phyloP scores from a whole-genome alignment of 2,888 invertebrate species.

The Thecophora atra region DNA sequence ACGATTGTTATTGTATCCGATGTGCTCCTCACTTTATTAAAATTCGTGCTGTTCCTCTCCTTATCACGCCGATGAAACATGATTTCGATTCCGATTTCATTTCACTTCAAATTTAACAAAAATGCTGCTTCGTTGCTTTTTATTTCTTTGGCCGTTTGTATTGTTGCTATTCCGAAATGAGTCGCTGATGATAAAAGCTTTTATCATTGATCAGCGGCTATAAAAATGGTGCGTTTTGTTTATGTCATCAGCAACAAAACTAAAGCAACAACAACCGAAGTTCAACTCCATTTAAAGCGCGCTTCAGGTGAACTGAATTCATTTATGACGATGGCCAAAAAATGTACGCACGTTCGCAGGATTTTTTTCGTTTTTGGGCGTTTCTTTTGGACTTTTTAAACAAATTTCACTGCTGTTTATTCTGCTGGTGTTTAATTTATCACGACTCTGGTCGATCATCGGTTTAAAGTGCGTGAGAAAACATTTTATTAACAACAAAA shows the following conservation, averaged over 20 bases:
- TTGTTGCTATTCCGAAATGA: too few relatives aligned
- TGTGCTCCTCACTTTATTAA: too few relatives aligned
- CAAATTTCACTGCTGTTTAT: not conserved
- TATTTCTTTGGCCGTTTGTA: not conserved
- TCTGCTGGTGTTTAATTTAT: not conserved
- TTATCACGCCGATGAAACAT: not conserved
- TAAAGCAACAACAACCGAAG: not conserved
- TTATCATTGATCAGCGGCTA: constrained; percentile 12
- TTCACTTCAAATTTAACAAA: not conserved
- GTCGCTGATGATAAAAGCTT: not conserved
- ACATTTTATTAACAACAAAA: not conserved
- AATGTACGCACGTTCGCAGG: too few relatives aligned
- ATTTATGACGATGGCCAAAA: too few relatives aligned
- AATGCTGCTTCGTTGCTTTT: not conserved
- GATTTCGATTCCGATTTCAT: not conserved
- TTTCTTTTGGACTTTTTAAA: not conserved
- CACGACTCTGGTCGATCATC: not conserved
- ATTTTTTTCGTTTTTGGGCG: too few relatives aligned
- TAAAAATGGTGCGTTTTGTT: constrained; percentile 5
- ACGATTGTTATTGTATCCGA: too few relatives aligned
- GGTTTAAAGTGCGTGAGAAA: constrained; percentile 21
- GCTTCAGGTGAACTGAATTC: not conserved
- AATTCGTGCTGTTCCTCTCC: too few relatives aligned
- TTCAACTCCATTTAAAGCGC: not conserved
- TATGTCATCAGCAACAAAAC: too few relatives aligned